These are phyloP conservation scores for Picus viridis DNA, from an alignment of 2,797 vertebrate species.

Conservation along the genomic window DNA sequence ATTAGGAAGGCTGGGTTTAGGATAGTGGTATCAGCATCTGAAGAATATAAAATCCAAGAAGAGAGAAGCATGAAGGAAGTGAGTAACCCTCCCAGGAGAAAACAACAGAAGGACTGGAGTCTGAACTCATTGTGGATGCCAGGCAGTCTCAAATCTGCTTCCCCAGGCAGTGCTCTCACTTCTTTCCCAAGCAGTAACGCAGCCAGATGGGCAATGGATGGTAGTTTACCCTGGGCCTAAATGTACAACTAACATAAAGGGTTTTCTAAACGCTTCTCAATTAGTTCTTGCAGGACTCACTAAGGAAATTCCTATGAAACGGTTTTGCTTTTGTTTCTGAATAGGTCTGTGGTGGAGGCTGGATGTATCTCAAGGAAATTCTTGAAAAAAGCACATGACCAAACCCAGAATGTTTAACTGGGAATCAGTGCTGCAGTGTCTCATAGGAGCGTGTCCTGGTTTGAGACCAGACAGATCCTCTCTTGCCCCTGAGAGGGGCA, in stretches of 20 bases:
- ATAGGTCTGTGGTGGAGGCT: rapidly evolving
- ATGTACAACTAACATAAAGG: not conserved
- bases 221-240: not conserved
- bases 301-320: not conserved
- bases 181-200: not conserved
- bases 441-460: not conserved
- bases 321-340: not conserved
- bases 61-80: not conserved
- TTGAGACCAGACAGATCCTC: too few relatives aligned
- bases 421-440: not conserved
- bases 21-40: not conserved
- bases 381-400: not conserved
- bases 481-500: not conserved
- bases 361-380: not conserved
- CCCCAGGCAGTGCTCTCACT: not conserved
- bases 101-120: slow-evolving; percentile 23
- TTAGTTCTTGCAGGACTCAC: not conserved
- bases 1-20: not conserved
- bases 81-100: not conserved
- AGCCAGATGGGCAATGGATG: not conserved
- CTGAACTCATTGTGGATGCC: not conserved
- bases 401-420: not conserved
- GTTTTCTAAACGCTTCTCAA: not conserved
- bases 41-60: not conserved
- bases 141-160: not conserved